A percentile compares a stretch with the other conserved stretches of the same genome.
phyloP scores from a whole-genome alignment of 2,113 vertebrate species.

The Poecile atricapillus region DNA sequence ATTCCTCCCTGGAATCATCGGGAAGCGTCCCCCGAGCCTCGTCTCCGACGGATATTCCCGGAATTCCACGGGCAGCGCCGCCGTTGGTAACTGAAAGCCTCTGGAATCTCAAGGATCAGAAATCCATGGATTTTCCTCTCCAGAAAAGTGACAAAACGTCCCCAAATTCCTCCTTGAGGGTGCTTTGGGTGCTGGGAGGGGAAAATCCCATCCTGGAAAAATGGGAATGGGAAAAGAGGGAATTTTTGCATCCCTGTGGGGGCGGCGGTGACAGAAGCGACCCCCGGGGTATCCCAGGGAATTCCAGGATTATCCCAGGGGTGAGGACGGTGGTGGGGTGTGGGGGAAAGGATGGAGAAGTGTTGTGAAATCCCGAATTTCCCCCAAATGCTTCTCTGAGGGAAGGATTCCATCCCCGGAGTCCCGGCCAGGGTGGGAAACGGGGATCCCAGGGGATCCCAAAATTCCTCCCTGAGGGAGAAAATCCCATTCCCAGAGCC shows the following conservation, averaged over 20 bases:
- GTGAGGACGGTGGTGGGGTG: neutral
- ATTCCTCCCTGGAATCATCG: neutral
- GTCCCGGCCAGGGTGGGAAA: neutral
- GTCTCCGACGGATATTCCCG: fast-evolving
- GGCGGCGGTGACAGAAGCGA: neutral
- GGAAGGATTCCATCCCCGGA: neutral
- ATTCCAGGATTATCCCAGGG: neutral
- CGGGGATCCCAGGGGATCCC: neutral
- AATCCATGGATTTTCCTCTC: neutral
- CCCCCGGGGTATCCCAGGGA: neutral
- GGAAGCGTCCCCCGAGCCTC: neutral
- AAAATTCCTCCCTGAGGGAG: neutral
- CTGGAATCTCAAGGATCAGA: constrained; percentile 20
- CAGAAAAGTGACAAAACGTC: neutral
- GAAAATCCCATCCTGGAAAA: neutral
- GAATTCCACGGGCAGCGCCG: fast-evolving
- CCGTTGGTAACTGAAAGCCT: neutral
- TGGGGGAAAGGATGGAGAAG: neutral
- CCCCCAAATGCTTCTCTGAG: neutral
- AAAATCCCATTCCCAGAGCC: neutral
- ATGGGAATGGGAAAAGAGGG: neutral
- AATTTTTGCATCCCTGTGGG: fast-evolving
- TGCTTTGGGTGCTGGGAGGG: neutral
- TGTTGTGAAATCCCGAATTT: neutral
- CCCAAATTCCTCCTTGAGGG: neutral